These are phyloP conservation scores for Galerucella calmariensis DNA, from an alignment of 2,888 invertebrate species.

Conservation along the genomic window DNA sequence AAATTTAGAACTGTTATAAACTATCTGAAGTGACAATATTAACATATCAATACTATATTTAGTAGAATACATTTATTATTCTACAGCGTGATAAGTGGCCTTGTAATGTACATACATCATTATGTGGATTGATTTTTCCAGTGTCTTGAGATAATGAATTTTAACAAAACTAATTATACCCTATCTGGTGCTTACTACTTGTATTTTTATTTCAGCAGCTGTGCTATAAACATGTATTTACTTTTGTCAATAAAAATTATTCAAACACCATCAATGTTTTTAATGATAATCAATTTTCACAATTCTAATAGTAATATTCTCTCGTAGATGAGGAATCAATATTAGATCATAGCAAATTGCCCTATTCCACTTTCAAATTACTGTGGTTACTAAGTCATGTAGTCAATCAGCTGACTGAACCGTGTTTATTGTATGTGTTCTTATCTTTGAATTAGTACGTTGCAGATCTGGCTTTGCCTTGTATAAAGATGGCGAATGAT, in stretches of 20 bases:
- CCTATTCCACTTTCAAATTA: no score
- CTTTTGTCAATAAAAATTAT: conserved; percentile 49
- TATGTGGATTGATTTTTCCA: conserved; percentile 55
- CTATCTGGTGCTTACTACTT: conserved; percentile 60
- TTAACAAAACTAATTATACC: conserved; percentile 56
- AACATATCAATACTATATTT: conserved; percentile 61
- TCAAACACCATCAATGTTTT: conserved; percentile 14
- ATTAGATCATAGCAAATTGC: no score
- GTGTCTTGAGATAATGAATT: conserved; percentile 56
- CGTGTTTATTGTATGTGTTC: no score
- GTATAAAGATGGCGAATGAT: no score
- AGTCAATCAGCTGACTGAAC: no score
- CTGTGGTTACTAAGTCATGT: no score
- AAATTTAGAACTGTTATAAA: conserved; percentile 59
- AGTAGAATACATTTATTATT: conserved; percentile 54
- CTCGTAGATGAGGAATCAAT: no score
- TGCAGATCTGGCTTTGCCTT: no score
- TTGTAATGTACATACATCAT: conserved; percentile 58
- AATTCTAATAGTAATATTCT: no score
- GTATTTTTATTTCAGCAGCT: conserved; percentile 61
- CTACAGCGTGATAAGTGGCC: conserved; percentile 63
- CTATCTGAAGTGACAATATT: conserved; percentile 62
- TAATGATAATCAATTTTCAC: not conserved
- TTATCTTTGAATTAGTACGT: no score
- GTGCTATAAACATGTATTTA: conserved; percentile 58